Conservation (phyloP, 2,113 vertebrate species). For the Otus sunia region DNA sequence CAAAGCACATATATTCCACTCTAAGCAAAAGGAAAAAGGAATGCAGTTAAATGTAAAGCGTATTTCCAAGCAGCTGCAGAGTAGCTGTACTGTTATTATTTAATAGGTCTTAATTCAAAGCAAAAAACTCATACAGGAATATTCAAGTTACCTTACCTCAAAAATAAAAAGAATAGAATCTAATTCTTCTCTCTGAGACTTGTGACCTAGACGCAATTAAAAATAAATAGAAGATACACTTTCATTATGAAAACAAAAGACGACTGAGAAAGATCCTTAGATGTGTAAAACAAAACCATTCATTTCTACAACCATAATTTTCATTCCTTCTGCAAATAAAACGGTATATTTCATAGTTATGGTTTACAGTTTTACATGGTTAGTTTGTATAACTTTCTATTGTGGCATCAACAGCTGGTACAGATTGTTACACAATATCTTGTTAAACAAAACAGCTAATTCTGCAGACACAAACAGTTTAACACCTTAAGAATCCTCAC, state of each 20-base stretch:
- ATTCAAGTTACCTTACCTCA: slow-evolving; percentile 83
- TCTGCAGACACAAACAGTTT: neutral
- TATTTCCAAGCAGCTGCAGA: neutral
- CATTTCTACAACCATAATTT: neutral
- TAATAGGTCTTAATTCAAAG: neutral
- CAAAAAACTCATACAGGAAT: neutral
- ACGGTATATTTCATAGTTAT: neutral
- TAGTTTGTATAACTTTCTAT: neutral
- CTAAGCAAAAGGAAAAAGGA: neutral
- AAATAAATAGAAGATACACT: slow-evolving; percentile 12
- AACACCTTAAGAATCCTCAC: neutral
- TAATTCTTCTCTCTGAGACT: slow-evolving; percentile 97
- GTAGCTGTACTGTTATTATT: neutral
- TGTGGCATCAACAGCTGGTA: neutral
- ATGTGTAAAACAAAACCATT: neutral
- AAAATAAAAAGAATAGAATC: slow-evolving; percentile 99
- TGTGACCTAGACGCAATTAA: slow-evolving; percentile 85
- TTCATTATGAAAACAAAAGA: neutral
- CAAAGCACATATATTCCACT: neutral
- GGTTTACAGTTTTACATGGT: neutral
- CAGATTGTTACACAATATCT: neutral
- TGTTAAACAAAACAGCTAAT: neutral
- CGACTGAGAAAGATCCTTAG: neutral
- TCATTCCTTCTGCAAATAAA: neutral
- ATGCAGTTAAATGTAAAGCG: neutral